Percentiles rank a stretch among this genome's conserved stretches.
Conservation (phyloP, 2,797 vertebrate genomes). For the Dermochelys coriacea region DNA sequence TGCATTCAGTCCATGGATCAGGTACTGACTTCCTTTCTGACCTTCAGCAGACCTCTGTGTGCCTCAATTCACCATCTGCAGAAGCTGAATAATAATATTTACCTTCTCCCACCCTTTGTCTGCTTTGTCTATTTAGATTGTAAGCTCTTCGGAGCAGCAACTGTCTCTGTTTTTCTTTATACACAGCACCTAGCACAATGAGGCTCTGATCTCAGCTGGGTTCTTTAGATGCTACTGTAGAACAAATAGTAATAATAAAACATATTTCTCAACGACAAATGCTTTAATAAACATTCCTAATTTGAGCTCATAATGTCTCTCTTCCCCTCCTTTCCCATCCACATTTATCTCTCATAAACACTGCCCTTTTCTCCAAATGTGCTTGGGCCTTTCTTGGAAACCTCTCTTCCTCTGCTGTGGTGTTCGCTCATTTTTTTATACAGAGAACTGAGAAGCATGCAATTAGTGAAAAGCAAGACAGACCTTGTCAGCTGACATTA, state of each 20-base stretch:
- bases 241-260: neutral
- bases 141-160: neutral
- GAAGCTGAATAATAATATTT: conserved; percentile 7
- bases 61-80: neutral
- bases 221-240: neutral
- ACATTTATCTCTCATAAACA: neutral
- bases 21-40: neutral
- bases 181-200: neutral
- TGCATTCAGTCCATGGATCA: conserved; percentile 12
- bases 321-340: neutral
- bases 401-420: neutral
- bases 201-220: fast-evolving
- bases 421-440: neutral
- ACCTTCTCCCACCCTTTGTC: neutral
- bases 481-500: neutral
- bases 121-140: neutral
- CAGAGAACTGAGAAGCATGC: neutral
- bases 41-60: neutral
- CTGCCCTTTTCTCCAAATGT: neutral
- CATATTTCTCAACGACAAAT: neutral
- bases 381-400: neutral
- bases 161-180: neutral
- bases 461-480: conserved; percentile 19
- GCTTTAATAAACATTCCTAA: neutral
- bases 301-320: neutral